Evolutionary conservation across 64 coral and sea anemone species (phyloP).

Genomic region (Pachyseris speciosa): DNA sequence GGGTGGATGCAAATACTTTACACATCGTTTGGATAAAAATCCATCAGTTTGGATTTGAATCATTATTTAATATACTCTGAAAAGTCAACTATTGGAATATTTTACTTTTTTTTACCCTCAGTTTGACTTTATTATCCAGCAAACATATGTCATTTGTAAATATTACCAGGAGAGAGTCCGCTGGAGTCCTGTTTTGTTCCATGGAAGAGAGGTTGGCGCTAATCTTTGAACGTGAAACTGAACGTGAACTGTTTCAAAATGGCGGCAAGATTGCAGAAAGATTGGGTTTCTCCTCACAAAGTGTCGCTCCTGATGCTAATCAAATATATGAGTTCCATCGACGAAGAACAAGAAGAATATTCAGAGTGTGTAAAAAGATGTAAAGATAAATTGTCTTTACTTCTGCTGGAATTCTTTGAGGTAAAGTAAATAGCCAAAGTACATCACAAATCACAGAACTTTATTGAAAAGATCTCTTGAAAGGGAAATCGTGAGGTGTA

Average conservation of each 20-base stretch:
- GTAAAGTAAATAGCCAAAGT: conserved; percentile 35
- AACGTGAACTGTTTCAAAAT: conserved; percentile 74
- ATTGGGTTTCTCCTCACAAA: conserved; percentile 92
- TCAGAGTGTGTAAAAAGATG: conserved; percentile 52
- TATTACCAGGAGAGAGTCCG: background rate
- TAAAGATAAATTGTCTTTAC: conserved; percentile 73
- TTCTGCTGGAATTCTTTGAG: conserved; percentile 87
- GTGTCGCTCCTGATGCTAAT: conserved; percentile 82
- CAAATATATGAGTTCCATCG: conserved; percentile 60
- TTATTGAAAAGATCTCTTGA: too few relatives aligned
- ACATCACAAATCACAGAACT: too few relatives aligned
- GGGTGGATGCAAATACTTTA: background rate
- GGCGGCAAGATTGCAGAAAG: conserved; percentile 57
- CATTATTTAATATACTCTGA: background rate
- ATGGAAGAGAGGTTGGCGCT: conserved; percentile 28
- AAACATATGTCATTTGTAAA: background rate
- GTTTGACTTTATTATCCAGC: too few relatives aligned
- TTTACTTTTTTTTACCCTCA: too few relatives aligned
- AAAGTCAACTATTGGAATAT: background rate
- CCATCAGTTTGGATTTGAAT: background rate
- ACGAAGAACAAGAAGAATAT: conserved; percentile 40
- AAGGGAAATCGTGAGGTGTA: too few relatives aligned
- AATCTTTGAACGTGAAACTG: conserved; percentile 34
- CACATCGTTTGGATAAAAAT: too few relatives aligned
- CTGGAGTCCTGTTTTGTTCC: background rate